Conservation (phyloP, 2,797 vertebrate species). For the Leptatherina wallacei region DNA sequence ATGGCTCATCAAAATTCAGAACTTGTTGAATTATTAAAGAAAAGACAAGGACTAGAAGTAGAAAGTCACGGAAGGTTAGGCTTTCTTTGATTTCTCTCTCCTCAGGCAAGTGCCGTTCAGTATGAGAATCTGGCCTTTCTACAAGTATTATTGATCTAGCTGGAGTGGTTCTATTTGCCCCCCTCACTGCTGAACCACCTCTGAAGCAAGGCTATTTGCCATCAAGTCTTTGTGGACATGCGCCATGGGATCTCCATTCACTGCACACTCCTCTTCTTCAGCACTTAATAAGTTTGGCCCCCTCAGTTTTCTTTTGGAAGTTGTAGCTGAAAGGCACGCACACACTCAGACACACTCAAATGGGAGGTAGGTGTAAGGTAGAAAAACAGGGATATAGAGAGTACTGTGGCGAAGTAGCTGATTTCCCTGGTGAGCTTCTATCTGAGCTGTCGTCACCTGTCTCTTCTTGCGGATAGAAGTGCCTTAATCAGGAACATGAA, state of each 20-base stretch:
- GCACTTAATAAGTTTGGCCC: conserved; percentile 76
- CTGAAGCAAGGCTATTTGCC: conserved; percentile 72
- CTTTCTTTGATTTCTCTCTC: conserved; percentile 69
- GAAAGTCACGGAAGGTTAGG: conserved; percentile 66
- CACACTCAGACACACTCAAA: conserved; percentile 10
- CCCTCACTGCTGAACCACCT: conserved; percentile 51
- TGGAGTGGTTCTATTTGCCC: conserved; percentile 70
- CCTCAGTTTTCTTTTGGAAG: conserved; percentile 57
- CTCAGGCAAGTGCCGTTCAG: conserved; percentile 54
- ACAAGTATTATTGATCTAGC: conserved; percentile 74
- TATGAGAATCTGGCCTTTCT: conserved; percentile 64
- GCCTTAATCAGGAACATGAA: conserved; percentile 79
- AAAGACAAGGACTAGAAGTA: conserved; percentile 47
- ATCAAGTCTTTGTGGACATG: conserved; percentile 75
- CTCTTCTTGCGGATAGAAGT: conserved; percentile 59
- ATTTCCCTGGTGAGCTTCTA: conserved; percentile 77
- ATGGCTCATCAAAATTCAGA: conserved; percentile 58
- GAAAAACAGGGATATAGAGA: conserved; percentile 64
- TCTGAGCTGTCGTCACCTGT: conserved; percentile 70
- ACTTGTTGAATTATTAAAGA: conserved; percentile 68
- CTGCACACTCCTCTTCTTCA: conserved; percentile 73
- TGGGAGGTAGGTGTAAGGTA: conserved; percentile 41
- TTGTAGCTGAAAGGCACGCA: conserved; percentile 40
- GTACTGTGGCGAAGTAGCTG: conserved; percentile 60
- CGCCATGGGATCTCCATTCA: conserved; percentile 73